A percentile compares a stretch with the other conserved stretches of the same genome.
Conservation (phyloP, 2,888 invertebrate genomes). For the Meandrusa payeni region DNA sequence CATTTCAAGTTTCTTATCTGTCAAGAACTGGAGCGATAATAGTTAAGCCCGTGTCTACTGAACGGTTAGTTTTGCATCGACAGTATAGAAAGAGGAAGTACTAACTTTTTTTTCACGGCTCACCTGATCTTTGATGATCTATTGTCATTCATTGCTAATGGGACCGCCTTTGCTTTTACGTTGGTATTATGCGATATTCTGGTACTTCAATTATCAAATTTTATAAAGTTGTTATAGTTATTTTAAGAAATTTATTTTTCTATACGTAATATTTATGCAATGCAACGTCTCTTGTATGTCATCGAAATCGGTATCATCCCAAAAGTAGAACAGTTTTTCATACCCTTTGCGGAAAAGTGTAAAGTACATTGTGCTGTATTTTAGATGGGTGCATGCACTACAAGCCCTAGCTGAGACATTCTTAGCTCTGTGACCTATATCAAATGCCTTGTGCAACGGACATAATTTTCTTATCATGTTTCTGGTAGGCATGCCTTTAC, state of each 20-base stretch:
- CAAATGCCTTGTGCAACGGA: conserved; percentile 4
- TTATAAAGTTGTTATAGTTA: no score
- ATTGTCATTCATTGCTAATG: no score
- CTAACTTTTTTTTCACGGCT: no score
- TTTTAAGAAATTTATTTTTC: no score
- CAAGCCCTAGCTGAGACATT: neutral
- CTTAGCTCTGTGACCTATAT: conserved; percentile 14
- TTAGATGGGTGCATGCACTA: conserved; percentile 2
- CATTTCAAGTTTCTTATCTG: conserved; percentile 23
- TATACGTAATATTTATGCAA: no score
- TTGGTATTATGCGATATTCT: no score
- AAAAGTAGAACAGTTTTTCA: neutral
- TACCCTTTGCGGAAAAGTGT: conserved; percentile 5
- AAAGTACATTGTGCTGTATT: conserved; percentile 12
- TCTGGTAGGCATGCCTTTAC: no score
- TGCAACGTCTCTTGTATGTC: no score
- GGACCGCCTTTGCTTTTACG: no score
- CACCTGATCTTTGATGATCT: no score
- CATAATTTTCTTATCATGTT: conserved; percentile 1
- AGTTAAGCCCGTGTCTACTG: conserved; percentile 17
- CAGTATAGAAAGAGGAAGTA: conserved; percentile 12
- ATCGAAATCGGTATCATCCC: no score
- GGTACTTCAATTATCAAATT: no score
- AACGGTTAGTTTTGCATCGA: conserved; percentile 12
- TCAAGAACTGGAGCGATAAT: conserved; percentile 25